Evolutionary conservation across 2,113 vertebrate species (phyloP).

Genomic region (Caretta caretta): DNA sequence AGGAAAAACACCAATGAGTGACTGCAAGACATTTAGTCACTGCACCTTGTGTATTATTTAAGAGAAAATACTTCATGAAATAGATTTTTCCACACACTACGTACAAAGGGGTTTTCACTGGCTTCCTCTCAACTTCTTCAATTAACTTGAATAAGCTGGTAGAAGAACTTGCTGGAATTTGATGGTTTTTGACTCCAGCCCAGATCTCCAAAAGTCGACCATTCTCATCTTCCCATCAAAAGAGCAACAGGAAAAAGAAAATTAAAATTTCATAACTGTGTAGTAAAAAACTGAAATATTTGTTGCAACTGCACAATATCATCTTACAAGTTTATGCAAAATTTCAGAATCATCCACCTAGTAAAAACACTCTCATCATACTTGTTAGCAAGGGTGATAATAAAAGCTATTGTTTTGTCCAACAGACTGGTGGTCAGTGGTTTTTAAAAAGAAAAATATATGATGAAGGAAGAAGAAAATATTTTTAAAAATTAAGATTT

Average conservation of each 20-base stretch:
- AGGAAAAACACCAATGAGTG: background rate
- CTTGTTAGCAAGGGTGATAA: background rate
- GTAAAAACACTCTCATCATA: background rate
- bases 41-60: fast-evolving
- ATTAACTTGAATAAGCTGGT: constrained; percentile 54
- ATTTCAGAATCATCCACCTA: background rate
- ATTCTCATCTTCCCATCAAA: constrained; percentile 58
- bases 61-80: background rate
- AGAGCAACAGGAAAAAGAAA: background rate
- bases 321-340: background rate
- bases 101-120: constrained; percentile 71
- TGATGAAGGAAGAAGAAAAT: background rate
- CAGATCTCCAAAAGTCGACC: constrained; percentile 58
- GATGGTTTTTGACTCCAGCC: constrained; percentile 32
- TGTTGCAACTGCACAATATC: background rate
- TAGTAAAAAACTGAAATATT: background rate
- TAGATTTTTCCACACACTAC: background rate
- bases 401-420: background rate
- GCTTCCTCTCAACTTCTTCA: constrained; percentile 8
- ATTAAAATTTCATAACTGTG: background rate
- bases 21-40: background rate
- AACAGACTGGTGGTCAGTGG: background rate
- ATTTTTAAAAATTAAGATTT: background rate
- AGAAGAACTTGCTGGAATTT: background rate
- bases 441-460: background rate